Percentiles rank a stretch among this genome's conserved stretches.
phyloP scores from a whole-genome alignment of 1,140 invertebrate genomes.

The Drosophila repleta region DNA sequence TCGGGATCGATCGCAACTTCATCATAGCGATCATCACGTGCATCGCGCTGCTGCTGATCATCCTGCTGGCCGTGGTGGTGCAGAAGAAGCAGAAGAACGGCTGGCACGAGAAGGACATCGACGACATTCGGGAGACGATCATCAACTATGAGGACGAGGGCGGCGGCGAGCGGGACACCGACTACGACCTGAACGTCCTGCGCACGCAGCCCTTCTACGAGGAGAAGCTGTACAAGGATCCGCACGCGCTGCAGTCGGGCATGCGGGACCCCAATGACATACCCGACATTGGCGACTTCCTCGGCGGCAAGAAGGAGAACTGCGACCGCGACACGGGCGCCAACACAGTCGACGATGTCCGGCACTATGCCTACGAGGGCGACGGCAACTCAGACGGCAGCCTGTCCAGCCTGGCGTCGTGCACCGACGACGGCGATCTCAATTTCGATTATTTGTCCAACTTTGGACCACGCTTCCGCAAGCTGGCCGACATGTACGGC shows the following conservation, averaged over 20 bases:
- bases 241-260: conserved; percentile 58
- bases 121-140: conserved; percentile 98
- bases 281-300: conserved; percentile 95
- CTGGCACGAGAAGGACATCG: conserved; percentile 94
- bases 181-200: conserved; percentile 96
- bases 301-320: conserved; percentile 94
- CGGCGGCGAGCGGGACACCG: conserved; percentile 97
- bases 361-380: conserved; percentile 98
- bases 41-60: conserved; percentile 90
- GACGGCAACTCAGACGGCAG: conserved; percentile 97
- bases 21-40: conserved; percentile 93
- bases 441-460: conserved; percentile 98
- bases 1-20: conserved; percentile 93
- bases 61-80: conserved; percentile 94
- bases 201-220: conserved; percentile 84
- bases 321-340: conserved; percentile 95
- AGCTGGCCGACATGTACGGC: conserved; percentile 98
- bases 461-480: conserved; percentile 98
- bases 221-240: conserved; percentile 82
- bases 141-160: conserved; percentile 99
- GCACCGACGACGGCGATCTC: conserved; percentile 96
- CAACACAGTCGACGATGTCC: conserved; percentile 96
- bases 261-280: conserved; percentile 84
- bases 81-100: conserved; percentile 93
- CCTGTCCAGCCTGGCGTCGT: conserved; percentile 95